Base-by-base conservation (phyloP, 2,113 vertebrate species). In the Oophaga pumilio region DNA sequence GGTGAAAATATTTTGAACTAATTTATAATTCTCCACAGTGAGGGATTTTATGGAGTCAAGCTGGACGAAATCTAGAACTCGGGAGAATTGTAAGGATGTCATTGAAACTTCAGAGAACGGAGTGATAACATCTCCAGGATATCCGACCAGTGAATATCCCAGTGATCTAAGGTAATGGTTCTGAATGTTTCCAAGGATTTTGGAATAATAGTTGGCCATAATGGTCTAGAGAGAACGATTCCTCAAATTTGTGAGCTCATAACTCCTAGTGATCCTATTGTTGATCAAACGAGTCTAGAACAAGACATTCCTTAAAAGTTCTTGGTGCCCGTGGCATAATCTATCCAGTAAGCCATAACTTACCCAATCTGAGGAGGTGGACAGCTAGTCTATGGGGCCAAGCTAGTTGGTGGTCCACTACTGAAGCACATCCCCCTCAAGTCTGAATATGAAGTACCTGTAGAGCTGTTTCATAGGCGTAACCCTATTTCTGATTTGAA, bases 151-250 rank as follows among this genome's bases (percentile, higher is more conserved):
- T 28, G 49, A 64, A 28, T 60, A 69, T 0, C 3, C 24, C 60
- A 76, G 85, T 10, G 0, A 76, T n/a, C 81, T 78, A 12, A 74
- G 56, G 43, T 88, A 64, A 82, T n/a, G 0, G 59, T 71, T 33
- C 24, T 1, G 26, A 2, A 15, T 59, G 57, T 66, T 10, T 66
- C 10, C 12, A 68, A 10, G 22, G 22, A 26, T 68, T 26, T 68
- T 2, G 66, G 60, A 62, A 62, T 68, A 14, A 7, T 71, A 17
- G 5, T 20, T 13, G 7, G 68, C 33, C 68, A 33, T 17, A 15
- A 73, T 43, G 28, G 28, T 43, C 69, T 73, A 18, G 18, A 73
- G 5, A 12, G 15, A 6, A 18, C 43, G 28, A 73, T 5, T 28
- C 28, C 15, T 43, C 28, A 18, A 43, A 43, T 43, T 43, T 43